Percentiles rank a stretch among this genome's conserved stretches.
These are phyloP conservation scores for Perca flavescens DNA, from an alignment of 2,113 vertebrate genomes.

Conservation along the genomic window DNA sequence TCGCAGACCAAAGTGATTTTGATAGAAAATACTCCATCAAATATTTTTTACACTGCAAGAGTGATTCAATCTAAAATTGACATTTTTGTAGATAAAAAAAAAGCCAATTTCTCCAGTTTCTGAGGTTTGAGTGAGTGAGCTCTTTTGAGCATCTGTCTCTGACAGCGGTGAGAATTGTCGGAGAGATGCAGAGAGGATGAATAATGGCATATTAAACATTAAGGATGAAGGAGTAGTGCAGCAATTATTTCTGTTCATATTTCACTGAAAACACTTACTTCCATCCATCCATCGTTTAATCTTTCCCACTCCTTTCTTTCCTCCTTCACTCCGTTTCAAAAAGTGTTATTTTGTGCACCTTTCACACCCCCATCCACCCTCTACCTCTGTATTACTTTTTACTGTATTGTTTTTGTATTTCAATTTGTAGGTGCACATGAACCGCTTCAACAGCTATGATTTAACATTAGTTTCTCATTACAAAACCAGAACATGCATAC, in stretches of 20 bases:
- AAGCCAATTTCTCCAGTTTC: conserved; percentile 16
- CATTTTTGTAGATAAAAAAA: conserved; percentile 46
- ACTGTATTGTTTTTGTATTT: conserved; percentile 17
- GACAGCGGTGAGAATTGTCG: conserved; percentile 33
- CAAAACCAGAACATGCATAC: conserved; percentile 37
- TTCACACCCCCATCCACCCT: neutral
- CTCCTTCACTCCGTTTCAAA: conserved; percentile 47
- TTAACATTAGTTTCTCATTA: conserved; percentile 49
- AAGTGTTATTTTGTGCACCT: conserved; percentile 5
- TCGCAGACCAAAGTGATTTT: neutral
- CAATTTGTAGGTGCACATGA: conserved; percentile 2
- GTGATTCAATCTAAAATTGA: conserved; percentile 9
- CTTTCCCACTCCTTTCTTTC: conserved; percentile 49
- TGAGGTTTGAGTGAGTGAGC: conserved; percentile 31
- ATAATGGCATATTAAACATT: conserved; percentile 82
- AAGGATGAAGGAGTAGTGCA: conserved; percentile 75
- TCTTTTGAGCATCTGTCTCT: conserved; percentile 39
- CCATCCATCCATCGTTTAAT: conserved; percentile 73
- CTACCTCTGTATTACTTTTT: neutral
- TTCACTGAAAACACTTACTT: conserved; percentile 81
- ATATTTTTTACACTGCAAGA: neutral
- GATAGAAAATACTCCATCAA: neutral
- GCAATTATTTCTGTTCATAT: conserved; percentile 84
- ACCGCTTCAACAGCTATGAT: conserved; percentile 44
- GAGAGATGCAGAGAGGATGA: conserved; percentile 66